phyloP scores from a whole-genome alignment of 2,797 vertebrate species.

The Pseudopleuronectes americanus region DNA sequence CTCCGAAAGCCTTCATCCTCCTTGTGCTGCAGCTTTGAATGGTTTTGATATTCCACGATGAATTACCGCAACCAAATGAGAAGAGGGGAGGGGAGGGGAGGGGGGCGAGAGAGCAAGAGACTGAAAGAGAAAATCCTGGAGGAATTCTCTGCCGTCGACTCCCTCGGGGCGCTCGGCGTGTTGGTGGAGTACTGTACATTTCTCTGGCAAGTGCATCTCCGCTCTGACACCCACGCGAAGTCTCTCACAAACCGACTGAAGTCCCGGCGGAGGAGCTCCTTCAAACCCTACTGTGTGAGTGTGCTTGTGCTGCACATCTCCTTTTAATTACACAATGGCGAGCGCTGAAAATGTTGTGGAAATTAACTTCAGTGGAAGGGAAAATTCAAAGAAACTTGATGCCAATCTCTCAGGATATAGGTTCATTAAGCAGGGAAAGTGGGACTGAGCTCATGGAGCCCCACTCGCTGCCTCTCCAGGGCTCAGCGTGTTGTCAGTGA shows the following conservation, averaged over 20 bases:
- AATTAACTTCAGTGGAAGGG: conserved; percentile 46
- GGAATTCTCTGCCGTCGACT: conserved; percentile 68
- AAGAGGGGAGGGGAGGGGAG: conserved; percentile 24
- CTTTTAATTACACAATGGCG: conserved; percentile 79
- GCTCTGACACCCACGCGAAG: conserved; percentile 71
- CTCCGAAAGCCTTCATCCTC: conserved; percentile 58
- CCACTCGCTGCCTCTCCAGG: neutral
- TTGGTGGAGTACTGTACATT: conserved; percentile 72
- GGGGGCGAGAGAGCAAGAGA: conserved; percentile 40
- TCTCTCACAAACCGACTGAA: conserved; percentile 63
- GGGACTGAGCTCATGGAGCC: conserved; percentile 3
- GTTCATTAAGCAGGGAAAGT: conserved; percentile 37
- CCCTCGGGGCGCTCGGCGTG: conserved; percentile 61
- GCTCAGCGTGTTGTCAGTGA: conserved; percentile 3
- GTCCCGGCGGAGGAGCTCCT: conserved; percentile 76
- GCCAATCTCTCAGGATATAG: conserved; percentile 43
- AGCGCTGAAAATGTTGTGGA: conserved; percentile 44
- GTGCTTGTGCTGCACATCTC: conserved; percentile 61
- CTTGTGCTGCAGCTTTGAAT: conserved; percentile 58
- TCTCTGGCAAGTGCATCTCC: conserved; percentile 69
- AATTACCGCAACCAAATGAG: conserved; percentile 77
- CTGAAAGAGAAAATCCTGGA: conserved; percentile 68
- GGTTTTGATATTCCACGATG: conserved; percentile 75
- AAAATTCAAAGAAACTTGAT: conserved; percentile 12
- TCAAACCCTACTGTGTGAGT: conserved; percentile 42